A percentile compares a stretch with the other conserved stretches of the same genome.
These are phyloP conservation scores for Eudasyphora cyanicolor DNA, from an alignment of 2,888 invertebrate species.

Conservation along the genomic window DNA sequence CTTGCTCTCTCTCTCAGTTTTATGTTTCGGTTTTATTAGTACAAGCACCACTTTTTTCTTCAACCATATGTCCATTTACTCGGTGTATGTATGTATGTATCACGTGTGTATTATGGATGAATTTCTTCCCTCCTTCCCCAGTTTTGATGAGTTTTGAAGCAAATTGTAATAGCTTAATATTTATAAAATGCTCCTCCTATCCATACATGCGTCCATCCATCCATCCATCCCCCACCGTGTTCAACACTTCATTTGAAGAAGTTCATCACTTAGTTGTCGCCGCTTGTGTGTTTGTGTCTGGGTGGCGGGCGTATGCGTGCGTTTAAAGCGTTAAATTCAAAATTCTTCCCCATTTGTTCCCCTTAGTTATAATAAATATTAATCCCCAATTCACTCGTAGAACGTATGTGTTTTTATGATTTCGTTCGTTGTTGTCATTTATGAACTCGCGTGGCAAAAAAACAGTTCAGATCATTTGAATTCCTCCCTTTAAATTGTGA, in stretches of 20 bases:
- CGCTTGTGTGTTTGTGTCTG: not conserved
- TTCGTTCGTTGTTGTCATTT: constrained; percentile 42
- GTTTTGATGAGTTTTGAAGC: not conserved
- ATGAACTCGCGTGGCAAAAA: constrained; percentile 57
- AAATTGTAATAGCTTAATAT: constrained; percentile 1
- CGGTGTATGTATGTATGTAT: not conserved
- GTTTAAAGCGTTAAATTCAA: constrained; percentile 10
- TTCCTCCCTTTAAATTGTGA: constrained; percentile 51
- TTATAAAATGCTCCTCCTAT: not conserved
- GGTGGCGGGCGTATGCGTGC: not conserved
- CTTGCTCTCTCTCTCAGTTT: no score
- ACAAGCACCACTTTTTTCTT: not conserved
- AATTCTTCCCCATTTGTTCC: not conserved
- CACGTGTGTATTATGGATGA: not conserved
- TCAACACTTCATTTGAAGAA: constrained; percentile 19
- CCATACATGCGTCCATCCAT: no score
- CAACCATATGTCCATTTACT: not conserved
- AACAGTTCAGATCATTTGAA: constrained; percentile 55
- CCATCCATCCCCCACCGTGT: not conserved
- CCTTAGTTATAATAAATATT: no score
- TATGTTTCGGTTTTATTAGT: not conserved
- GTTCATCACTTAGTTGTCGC: constrained; percentile 7
- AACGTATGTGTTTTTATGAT: constrained; percentile 17
- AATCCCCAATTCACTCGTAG: not conserved
- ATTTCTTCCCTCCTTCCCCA: not conserved